Percentiles rank a stretch among this genome's conserved stretches.
phyloP scores from a whole-genome alignment of 2,888 invertebrate genomes.

The Caenorhabditis sulstoni region DNA sequence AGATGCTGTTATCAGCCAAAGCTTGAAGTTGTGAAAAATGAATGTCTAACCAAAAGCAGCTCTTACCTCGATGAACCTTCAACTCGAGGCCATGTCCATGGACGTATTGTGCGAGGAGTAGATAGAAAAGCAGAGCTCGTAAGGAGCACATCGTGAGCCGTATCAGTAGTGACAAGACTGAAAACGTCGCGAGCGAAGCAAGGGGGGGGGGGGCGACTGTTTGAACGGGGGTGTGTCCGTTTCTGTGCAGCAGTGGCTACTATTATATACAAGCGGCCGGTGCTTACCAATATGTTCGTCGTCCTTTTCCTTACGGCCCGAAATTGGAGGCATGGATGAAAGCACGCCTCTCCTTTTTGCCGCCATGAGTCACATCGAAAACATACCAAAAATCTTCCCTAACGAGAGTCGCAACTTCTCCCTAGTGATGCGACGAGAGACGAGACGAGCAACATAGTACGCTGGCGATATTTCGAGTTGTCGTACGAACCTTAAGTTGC shows the following conservation, averaged over 20 bases:
- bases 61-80: slow-evolving; percentile 37
- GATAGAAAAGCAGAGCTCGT: slow-evolving; percentile 8
- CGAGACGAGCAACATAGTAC: slow-evolving; percentile 40
- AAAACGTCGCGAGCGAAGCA: slow-evolving; percentile 10
- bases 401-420: slow-evolving; percentile 44
- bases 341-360: slow-evolving; percentile 46
- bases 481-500: no score
- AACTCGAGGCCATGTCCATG: slow-evolving; percentile 29
- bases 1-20: no score
- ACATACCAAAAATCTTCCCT: slow-evolving; percentile 41
- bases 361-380: slow-evolving; percentile 46
- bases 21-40: no score
- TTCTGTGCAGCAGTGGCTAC: slow-evolving; percentile 57
- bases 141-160: slow-evolving; percentile 43
- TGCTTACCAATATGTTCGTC: slow-evolving; percentile 54
- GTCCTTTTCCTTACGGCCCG: slow-evolving; percentile 50
- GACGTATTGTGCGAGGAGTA: neutral
- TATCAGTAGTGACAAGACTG: slow-evolving; percentile 32
- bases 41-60: neutral
- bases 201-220: slow-evolving; percentile 21
- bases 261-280: slow-evolving; percentile 48
- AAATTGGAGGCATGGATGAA: slow-evolving; percentile 42
- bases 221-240: slow-evolving; percentile 59
- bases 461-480: slow-evolving; percentile 8
- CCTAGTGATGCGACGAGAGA: neutral